phyloP scores from a whole-genome alignment of 2,888 invertebrate genomes.

The Drosophila putrida region DNA sequence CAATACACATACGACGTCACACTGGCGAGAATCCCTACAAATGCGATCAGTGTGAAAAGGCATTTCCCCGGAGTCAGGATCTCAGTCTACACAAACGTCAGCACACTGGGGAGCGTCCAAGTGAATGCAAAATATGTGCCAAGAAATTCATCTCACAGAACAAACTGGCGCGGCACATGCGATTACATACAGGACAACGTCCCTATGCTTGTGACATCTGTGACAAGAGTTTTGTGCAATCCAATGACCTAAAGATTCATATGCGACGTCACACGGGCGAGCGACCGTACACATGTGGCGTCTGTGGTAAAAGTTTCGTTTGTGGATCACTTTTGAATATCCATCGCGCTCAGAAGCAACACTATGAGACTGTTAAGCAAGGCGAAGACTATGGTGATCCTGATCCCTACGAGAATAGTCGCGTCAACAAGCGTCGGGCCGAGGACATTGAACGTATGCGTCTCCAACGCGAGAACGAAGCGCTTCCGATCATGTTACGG shows the following conservation, averaged over 20 bases:
- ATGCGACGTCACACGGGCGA: constrained; percentile 90
- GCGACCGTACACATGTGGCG: constrained; percentile 88
- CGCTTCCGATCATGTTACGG: background rate
- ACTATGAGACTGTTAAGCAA: constrained; percentile 78
- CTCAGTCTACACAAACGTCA: constrained; percentile 87
- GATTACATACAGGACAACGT: constrained; percentile 86
- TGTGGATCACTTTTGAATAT: constrained; percentile 88
- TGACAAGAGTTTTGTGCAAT: constrained; percentile 88
- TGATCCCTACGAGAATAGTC: constrained; percentile 81
- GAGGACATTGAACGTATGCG: constrained; percentile 63
- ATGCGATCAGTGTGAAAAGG: constrained; percentile 88
- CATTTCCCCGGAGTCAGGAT: constrained; percentile 88
- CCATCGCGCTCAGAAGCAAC: constrained; percentile 88
- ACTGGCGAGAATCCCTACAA: constrained; percentile 89
- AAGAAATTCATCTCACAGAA: constrained; percentile 88
- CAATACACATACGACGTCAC: constrained; percentile 89
- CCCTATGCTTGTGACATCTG: constrained; percentile 87
- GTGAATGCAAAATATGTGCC: constrained; percentile 81
- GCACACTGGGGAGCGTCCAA: constrained; percentile 88
- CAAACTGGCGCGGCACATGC: constrained; percentile 88
- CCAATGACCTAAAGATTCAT: constrained; percentile 90
- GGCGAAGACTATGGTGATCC: constrained; percentile 44
- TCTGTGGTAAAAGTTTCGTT: constrained; percentile 90
- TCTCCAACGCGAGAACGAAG: constrained; percentile 27
- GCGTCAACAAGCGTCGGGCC: constrained; percentile 69